phyloP scores from a whole-genome alignment of 2,888 invertebrate species.

The Julus scanicus region DNA sequence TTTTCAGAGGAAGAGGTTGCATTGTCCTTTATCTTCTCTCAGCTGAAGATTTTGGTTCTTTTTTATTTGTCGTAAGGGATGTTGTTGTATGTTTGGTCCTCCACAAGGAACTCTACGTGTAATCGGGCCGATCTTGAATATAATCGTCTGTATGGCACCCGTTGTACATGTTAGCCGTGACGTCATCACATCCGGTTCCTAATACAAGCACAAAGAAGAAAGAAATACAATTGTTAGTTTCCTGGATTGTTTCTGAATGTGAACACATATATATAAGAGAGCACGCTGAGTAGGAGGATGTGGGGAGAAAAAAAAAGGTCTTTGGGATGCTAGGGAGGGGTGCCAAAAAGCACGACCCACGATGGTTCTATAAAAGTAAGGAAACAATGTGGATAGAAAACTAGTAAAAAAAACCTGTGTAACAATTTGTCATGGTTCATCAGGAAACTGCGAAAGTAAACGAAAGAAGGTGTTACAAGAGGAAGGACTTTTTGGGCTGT shows the following conservation, averaged over 20 bases:
- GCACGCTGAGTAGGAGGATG: conserved; percentile 21
- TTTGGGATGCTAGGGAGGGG: neutral
- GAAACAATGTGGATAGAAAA: conserved; percentile 1
- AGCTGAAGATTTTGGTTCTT: conserved; percentile 38
- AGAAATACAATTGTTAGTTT: conserved; percentile 27
- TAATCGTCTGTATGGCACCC: conserved; percentile 56
- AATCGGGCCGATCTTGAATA: conserved; percentile 54
- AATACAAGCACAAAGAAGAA: conserved; percentile 46
- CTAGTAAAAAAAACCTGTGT: neutral
- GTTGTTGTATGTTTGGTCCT: conserved; percentile 33
- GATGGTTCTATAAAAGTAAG: neutral
- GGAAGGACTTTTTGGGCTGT: neutral
- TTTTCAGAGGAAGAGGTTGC: conserved; percentile 24
- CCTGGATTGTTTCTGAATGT: conserved; percentile 8
- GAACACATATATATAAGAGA: neutral
- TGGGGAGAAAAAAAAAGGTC: conserved; percentile 6
- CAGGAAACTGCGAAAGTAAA: neutral
- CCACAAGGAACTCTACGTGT: conserved; percentile 54
- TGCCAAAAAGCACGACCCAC: conserved; percentile 21
- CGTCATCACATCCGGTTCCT: conserved; percentile 56
- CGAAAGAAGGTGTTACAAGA: neutral
- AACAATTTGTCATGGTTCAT: conserved; percentile 6
- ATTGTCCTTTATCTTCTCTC: conserved; percentile 32
- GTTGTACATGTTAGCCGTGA: conserved; percentile 56
- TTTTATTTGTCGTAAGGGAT: conserved; percentile 25